phyloP scores from a whole-genome alignment of 2,888 invertebrate species.

The Eustalomyia histrio region DNA sequence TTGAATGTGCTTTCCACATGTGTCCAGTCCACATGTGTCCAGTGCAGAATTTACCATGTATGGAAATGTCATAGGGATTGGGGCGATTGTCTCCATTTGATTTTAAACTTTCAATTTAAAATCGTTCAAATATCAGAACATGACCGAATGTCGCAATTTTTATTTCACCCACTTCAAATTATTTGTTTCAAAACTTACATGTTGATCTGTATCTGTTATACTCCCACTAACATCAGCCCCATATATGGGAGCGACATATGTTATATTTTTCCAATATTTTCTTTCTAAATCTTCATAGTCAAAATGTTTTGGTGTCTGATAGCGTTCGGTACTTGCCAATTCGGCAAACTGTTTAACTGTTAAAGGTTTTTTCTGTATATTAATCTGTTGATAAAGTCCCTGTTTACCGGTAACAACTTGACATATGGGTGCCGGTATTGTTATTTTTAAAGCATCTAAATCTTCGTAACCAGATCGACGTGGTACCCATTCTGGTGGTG shows the following conservation, averaged over 20 bases:
- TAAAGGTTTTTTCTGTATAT: slow-evolving; percentile 96
- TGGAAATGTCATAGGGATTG: too few relatives aligned
- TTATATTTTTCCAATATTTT: slow-evolving; percentile 99
- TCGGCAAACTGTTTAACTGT: slow-evolving; percentile 93
- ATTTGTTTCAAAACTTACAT: slow-evolving; percentile 80
- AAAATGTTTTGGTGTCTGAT: slow-evolving; percentile 89
- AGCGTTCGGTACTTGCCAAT: slow-evolving; percentile 89
- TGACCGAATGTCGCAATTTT: not conserved
- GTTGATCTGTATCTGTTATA: slow-evolving; percentile 92
- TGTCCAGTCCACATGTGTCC: too few relatives aligned
- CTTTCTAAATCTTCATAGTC: slow-evolving; percentile 94
- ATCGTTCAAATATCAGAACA: too few relatives aligned
- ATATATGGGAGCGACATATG: slow-evolving; percentile 97
- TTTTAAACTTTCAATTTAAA: too few relatives aligned
- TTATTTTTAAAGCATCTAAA: slow-evolving; percentile 88
- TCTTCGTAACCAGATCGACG: slow-evolving; percentile 90
- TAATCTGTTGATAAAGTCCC: slow-evolving; percentile 97
- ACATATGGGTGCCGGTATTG: slow-evolving; percentile 96
- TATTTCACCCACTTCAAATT: not conserved
- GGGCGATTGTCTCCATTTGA: too few relatives aligned
- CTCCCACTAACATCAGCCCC: slow-evolving; percentile 99
- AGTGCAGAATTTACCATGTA: too few relatives aligned
- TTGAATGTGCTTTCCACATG: too few relatives aligned
- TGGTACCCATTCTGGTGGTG: slow-evolving; percentile 97
- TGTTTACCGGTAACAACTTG: slow-evolving; percentile 97